Evolutionary conservation across 2,113 vertebrate genomes (phyloP), one percentile per base, ranked within the genome.

Genomic region (Etia nguti): DNA sequence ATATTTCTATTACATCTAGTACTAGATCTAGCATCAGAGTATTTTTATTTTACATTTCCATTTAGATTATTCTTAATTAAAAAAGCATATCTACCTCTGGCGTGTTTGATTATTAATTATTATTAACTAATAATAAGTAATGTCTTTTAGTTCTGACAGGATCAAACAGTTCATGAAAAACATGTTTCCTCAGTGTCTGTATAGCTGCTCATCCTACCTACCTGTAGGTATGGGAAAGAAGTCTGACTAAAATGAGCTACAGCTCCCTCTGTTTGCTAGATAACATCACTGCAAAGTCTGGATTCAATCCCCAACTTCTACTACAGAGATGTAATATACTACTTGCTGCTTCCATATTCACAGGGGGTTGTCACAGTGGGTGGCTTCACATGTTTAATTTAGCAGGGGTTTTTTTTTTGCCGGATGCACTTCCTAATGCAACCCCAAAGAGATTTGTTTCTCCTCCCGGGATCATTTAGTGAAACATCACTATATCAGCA

Each of bases 391-490:
- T 46, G 4, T 46, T 43, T 73, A 16, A 73, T 1, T 73, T 73
- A 36, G 38, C 22, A 73, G 38, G 22, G 3, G 6, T 31, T 0
- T 4, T 9, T 16, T 16, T 70, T 24, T 2, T 68, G 7, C 36
- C 1, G 2, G 7, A 26, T 46, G 0, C 0, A 43, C 13, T 73
- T 3, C 0, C 5, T 46, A 26, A 46, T 46, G 13, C 41, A 46
- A 73, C 13, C 38, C 68, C 8, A 73, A 38, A 73, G 0, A 38
- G 38, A 10, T 46, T 73, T 10, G 65, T 73, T 41, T 68, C 38
- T 26, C n/a, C n/a, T 43, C 65, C 65, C 2, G 1, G 65, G 12
- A 24, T 68, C 36, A 22, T 68, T 41, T 68, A 41, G 11, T 41
- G 20, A 68, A 68, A 68, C 62, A 68, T 65, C 0, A n/a, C n/a